phyloP scores from a whole-genome alignment of 1,140 invertebrate genomes.

The Caenorhabditis briggsae region DNA sequence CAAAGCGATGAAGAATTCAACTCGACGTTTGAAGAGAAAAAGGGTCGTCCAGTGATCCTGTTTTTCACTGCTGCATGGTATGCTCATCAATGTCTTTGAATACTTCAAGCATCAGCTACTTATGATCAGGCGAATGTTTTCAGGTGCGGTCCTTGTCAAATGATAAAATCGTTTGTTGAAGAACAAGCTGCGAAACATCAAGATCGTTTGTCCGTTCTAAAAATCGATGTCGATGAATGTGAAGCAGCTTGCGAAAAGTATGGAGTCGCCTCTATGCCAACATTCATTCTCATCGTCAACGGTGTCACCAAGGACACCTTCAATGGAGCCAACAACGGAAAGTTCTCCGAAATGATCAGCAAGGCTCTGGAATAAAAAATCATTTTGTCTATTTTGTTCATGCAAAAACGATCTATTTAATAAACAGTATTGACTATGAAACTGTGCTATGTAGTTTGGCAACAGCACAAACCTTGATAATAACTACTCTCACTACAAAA shows the following conservation, averaged over 20 bases:
- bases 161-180: not conserved
- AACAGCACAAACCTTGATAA: too few relatives aligned
- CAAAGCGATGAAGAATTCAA: slow-evolving; percentile 19
- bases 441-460: too few relatives aligned
- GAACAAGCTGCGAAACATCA: not conserved
- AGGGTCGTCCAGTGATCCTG: slow-evolving; percentile 7
- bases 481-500: too few relatives aligned
- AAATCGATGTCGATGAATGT: slow-evolving; percentile 13
- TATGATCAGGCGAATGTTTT: not conserved
- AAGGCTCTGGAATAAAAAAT: not conserved
- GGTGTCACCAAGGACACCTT: not conserved
- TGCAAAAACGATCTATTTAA: too few relatives aligned
- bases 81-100: too few relatives aligned
- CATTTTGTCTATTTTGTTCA: not conserved
- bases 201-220: not conserved
- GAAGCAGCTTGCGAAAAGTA: slow-evolving; percentile 11
- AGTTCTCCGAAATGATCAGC: not conserved
- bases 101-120: too few relatives aligned
- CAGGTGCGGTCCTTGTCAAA: slow-evolving; percentile 33
- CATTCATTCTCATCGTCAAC: slow-evolving; percentile 1
- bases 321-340: slow-evolving; percentile 33
- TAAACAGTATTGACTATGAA: too few relatives aligned
- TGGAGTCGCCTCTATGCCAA: not conserved
- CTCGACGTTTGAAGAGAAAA: not conserved
- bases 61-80: slow-evolving; percentile 30